phyloP scores from a whole-genome alignment of 2,113 vertebrate genomes.

The Craseonycteris thonglongyai region DNA sequence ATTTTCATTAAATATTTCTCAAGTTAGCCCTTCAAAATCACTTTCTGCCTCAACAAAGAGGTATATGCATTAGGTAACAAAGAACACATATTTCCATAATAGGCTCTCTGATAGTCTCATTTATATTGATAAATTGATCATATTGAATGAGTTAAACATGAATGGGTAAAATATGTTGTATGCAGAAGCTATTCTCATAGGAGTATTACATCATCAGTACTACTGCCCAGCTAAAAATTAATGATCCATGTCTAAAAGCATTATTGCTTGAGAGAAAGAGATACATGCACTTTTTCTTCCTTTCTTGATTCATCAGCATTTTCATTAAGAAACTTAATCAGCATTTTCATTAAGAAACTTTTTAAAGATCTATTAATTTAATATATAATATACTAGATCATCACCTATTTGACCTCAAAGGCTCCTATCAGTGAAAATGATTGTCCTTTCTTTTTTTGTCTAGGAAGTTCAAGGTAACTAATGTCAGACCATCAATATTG shows the following conservation, averaged over 20 bases:
- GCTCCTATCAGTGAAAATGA: background rate
- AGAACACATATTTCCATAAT: background rate
- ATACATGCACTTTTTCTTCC: background rate
- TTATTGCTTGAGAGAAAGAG: background rate
- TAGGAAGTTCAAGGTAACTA: background rate
- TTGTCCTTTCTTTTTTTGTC: background rate
- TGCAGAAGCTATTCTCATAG: background rate
- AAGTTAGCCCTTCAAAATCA: constrained; percentile 5
- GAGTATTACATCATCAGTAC: background rate
- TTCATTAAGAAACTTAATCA: no score
- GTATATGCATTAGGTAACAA: background rate
- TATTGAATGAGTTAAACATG: constrained; percentile 20
- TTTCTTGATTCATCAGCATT: background rate
- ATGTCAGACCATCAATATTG: background rate
- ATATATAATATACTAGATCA: background rate
- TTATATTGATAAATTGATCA: background rate
- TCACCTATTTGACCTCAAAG: background rate
- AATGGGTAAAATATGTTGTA: background rate
- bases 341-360: background rate
- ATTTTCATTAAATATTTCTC: constrained; percentile 28
- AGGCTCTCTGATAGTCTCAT: background rate
- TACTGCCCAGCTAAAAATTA: background rate
- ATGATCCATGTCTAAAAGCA: background rate
- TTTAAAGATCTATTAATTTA: background rate
- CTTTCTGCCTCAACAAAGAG: constrained; percentile 1